Evolutionary conservation across 2,888 invertebrate species (phyloP).

Genomic region (Acanthopleura granulata): DNA sequence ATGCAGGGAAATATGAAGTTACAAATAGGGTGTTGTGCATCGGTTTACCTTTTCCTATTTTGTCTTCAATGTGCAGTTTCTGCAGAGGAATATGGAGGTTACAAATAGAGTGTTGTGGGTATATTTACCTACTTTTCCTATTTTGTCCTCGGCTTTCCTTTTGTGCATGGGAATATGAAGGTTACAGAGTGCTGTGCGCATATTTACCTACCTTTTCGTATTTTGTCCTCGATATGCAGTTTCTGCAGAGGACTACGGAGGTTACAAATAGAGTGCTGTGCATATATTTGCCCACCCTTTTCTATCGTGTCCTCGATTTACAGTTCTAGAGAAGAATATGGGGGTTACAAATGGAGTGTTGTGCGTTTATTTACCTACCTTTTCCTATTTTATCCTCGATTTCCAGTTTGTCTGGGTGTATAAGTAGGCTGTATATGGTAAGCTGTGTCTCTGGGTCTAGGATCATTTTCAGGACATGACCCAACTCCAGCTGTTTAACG

Average conservation of each 20-base stretch:
- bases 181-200: background rate
- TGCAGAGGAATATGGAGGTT: background rate
- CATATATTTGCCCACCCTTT: background rate
- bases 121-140: background rate
- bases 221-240: background rate
- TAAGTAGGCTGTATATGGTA: background rate
- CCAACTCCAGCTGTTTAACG: background rate
- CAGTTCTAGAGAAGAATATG: background rate
- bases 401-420: slow-evolving; percentile 14
- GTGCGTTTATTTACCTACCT: background rate
- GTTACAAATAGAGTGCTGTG: background rate
- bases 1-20: too few relatives aligned
- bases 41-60: background rate
- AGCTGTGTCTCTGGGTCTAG: slow-evolving; percentile 1
- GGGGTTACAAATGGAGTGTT: background rate
- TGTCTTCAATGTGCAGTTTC: background rate
- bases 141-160: background rate
- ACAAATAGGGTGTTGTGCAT: too few relatives aligned
- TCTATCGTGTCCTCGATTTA: background rate
- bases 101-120: background rate
- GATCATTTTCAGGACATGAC: background rate
- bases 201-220: background rate
- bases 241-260: background rate
- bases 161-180: background rate
- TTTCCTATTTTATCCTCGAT: slow-evolving; percentile 8